Conservation (phyloP, 2,888 invertebrate genomes). For the Tetragnatha montana region DNA sequence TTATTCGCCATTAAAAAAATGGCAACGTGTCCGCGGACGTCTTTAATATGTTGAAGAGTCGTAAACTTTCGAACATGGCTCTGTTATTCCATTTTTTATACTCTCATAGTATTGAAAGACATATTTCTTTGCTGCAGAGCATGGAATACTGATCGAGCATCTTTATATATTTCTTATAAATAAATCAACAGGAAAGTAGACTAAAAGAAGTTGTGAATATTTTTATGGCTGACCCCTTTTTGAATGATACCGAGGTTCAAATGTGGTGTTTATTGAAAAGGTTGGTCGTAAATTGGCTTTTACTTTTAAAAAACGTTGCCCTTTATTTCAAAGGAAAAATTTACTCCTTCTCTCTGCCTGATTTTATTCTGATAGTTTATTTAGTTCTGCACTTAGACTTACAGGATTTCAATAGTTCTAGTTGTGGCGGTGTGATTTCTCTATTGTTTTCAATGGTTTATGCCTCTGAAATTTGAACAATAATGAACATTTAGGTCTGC, state of each 20-base stretch:
- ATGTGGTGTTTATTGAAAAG: background rate
- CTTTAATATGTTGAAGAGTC: constrained; percentile 34
- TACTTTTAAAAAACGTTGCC: background rate
- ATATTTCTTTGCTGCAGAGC: constrained; percentile 10
- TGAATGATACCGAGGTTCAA: background rate
- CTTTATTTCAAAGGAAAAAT: too few species aligned
- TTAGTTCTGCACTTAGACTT: too few species aligned
- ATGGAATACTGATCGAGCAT: constrained; percentile 20
- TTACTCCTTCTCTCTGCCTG: too few species aligned
- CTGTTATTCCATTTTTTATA: constrained; percentile 38
- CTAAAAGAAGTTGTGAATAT: constrained; percentile 24
- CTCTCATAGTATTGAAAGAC: constrained; percentile 29
- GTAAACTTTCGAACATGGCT: constrained; percentile 26
- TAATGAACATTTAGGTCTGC: too few species aligned
- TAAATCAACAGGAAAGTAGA: constrained; percentile 23
- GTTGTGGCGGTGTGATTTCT: too few species aligned
- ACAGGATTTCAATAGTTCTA: too few species aligned
- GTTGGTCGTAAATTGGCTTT: background rate
- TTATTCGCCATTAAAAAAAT: constrained; percentile 36
- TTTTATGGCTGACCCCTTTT: constrained; percentile 11
- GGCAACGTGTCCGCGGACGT: constrained; percentile 17
- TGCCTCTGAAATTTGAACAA: too few species aligned
- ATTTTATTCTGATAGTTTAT: too few species aligned
- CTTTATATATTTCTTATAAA: constrained; percentile 18
- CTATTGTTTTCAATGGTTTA: too few species aligned